Base-by-base conservation (phyloP, 2,113 vertebrate genomes). In the Eulemur rufifrons region DNA sequence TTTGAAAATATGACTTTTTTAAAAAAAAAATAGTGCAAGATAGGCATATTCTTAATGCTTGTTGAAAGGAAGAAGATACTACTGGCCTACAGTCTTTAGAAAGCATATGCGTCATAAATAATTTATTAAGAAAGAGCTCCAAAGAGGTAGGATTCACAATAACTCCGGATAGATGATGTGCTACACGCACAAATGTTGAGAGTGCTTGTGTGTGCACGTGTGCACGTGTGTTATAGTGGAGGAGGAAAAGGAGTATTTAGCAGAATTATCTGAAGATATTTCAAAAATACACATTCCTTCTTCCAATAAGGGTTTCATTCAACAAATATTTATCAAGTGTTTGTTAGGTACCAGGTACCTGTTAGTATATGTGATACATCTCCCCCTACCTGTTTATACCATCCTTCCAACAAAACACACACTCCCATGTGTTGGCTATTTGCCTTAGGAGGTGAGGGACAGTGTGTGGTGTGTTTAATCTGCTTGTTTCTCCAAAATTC, bases 141-240 rank as follows among this genome's bases (percentile, higher is more conserved):
- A 92, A 69, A 89, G 59, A 68, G 34, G 3, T 32, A 78, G 20
- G 76, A 84, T 39, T 77, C 21, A 84, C 64, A 81, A 32, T 18
- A 42, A 80, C 21, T 91, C 13, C n/a, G 8, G 34, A 34, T 5
- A 37, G n/a, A 23, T 74, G 71, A 61, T 2, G 2, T 52, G 39
- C 23, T 61, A 27, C 4, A 21, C 18, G 2, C 54, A 32, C 56
- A 18, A 73, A 32, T 29, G 9, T 7, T 7, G 12, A 18, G 21
- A 45, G 3, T 17, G 21, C 42, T 11, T 25, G 52, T 11, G 32
- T 5, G 5, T 0, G 5, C 0, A 11, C n/a, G 32, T 5, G 5
- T 0, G 5, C 0, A 11, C n/a, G 21, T 11, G 34, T 59, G 42
- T 64, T 25, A 3, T 7, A 34, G 8, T 17, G 13, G 18, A 7